phyloP scores from a whole-genome alignment of 2,113 vertebrate species.

The Oryzias woworae region DNA sequence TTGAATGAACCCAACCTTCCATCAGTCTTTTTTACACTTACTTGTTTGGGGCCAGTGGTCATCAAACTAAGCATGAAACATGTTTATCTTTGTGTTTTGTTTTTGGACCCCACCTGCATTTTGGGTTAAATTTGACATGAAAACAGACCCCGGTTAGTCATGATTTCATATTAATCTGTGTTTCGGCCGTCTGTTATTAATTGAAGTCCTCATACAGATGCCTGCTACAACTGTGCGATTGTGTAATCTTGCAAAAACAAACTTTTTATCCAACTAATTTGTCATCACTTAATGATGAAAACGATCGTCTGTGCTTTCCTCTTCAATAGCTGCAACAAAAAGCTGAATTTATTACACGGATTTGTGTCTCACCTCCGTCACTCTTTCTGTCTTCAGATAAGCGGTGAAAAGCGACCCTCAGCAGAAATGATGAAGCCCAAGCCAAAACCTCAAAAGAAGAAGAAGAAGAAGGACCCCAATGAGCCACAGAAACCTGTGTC shows the following conservation, averaged over 20 bases:
- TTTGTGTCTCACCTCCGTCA: conserved; percentile 22
- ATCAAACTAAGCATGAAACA: too few species aligned
- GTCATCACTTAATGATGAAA: not conserved
- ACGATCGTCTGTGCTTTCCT: not conserved
- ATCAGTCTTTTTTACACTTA: too few species aligned
- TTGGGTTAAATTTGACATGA: too few species aligned
- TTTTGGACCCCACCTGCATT: too few species aligned
- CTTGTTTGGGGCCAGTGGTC: too few species aligned
- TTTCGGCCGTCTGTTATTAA: too few species aligned
- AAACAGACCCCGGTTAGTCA: too few species aligned
- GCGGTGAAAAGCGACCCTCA: conserved; percentile 84
- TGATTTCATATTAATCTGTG: too few species aligned
- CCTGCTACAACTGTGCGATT: too few species aligned
- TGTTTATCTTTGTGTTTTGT: too few species aligned
- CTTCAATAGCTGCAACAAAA: conserved; percentile 4
- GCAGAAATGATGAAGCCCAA: conserved; percentile 91
- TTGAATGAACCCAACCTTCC: too few species aligned
- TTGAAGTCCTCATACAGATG: too few species aligned
- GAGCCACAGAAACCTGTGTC: conserved; percentile 96
- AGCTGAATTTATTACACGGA: conserved; percentile 5
- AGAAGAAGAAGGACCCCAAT: conserved; percentile 90
- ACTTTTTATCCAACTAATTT: not conserved
- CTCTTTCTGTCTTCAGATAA: conserved; percentile 56
- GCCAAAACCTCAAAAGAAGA: conserved; percentile 95
- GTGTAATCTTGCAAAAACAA: not conserved